Base-by-base conservation (phyloP, 2,797 vertebrate species). In the Characodon lateralis region DNA sequence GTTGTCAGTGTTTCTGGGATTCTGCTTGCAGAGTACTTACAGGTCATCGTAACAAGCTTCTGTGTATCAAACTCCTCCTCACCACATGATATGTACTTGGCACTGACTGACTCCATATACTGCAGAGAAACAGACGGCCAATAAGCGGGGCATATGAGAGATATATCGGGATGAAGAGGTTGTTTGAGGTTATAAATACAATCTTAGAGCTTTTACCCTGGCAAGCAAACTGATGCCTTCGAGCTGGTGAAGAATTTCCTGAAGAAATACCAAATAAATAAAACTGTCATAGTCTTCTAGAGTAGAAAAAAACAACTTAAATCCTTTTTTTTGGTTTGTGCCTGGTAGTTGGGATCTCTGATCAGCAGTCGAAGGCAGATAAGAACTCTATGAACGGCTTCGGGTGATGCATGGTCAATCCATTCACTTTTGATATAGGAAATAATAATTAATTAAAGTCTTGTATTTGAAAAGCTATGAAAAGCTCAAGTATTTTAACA, bases 311-410 rank as follows among this genome's bases (percentile, higher is more conserved):
- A n/a, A 50, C 3, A 2, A 35, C 46, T 13, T 20, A 0, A 8
- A 5, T 2, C 0, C 43, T 48, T 18, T 78, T 78, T 76, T 56
- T 46, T 13, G 50, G n/a, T 46, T 89, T 94, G 75, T 85, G 97
- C 97, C 96, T 97, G 97, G 87, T 96, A 96, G 79, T 90, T 91
- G 1, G 93, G 93, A 85, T 98, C 96, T 89, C 96, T 96, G 91
- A 97, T 95, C 77, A 98, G 85, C 73, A 98, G 90, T 76, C 96
- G 95, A 28, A 98, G 88, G 78, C 97, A 98, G 82, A 97, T 96
- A 83, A 98, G 93, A 77, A 97, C 94, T 91, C 95, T 92, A 39
- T 97, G 94, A 86, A 95, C 95, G 77, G 96, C 95, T 74, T 96
- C 90, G 1, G 96, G 91, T 0, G 85, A 85, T n/a, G 96, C 96